Evolutionary conservation across 2,888 invertebrate species (phyloP), one percentile per base, ranked within the genome.

Genomic region (Drosophila subquinaria): DNA sequence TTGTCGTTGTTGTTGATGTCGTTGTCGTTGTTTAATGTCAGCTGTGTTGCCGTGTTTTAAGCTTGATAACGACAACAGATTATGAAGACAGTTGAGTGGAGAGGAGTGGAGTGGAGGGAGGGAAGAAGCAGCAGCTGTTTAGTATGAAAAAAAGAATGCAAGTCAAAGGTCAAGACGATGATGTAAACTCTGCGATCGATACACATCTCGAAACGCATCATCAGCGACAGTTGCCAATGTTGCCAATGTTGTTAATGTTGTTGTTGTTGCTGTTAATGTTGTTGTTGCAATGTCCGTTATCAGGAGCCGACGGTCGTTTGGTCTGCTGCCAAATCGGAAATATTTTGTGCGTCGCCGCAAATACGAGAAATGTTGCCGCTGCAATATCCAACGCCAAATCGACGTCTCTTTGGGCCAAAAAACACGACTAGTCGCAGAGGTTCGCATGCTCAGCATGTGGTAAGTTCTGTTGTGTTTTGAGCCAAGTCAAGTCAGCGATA

Each of bases 381-480:
- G 27, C 38, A 50, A 20, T 50, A 83, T 84, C 87, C 84, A 69
- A 66, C 62, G 82, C 56, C 80, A 78, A 33, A 87, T 84, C 87
- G 82, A 36, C 38, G 52, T 50, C 69, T 56, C 48, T 30, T 30
- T 47, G 48, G 64, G 42, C 51, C 36, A 42, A 35, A 65, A 35
- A 65, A 65, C 48, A 42, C 57, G 52, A 56, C 45, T 63, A 53
- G 59, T 36, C 51, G 35, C 8, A 17, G 70, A 15, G 71, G 68
- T 76, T 78, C 73, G 71, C 57, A 73, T 61, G 82, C 89, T 15
- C 87, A 87, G 89, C 87, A 87, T 87, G 87, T 85, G 87, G 87
- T 79, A 66, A 69, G 82, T 79, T 33, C 17, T 35, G n/a, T 48
- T 33, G 63, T 66, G 9, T 67, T 45, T 69, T 36, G 69, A 71